phyloP scores from a whole-genome alignment of 2,888 invertebrate species.

The Xylota segnis region DNA sequence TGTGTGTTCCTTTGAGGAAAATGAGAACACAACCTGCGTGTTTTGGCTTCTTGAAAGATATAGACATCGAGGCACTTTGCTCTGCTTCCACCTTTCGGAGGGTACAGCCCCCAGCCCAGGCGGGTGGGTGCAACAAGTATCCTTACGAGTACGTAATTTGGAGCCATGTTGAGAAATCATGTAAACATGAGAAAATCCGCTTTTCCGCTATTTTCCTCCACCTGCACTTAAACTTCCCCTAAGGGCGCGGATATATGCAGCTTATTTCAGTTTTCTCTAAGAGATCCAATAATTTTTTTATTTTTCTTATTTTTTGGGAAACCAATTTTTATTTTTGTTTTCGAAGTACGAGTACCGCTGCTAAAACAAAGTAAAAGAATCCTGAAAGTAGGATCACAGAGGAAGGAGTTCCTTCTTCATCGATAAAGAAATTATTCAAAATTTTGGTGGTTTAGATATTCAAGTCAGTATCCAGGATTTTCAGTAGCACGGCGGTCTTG shows the following conservation, averaged over 20 bases:
- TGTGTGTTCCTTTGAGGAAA: not conserved
- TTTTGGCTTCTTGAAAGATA: slow-evolving; percentile 44
- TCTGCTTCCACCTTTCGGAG: slow-evolving; percentile 21
- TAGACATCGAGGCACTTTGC: slow-evolving; percentile 59
- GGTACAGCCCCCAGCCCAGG: not conserved
- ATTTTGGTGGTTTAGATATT: not conserved
- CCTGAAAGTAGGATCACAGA: slow-evolving; percentile 24
- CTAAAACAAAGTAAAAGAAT: slow-evolving; percentile 34
- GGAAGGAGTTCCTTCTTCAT: slow-evolving; percentile 1
- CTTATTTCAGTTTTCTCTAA: slow-evolving; percentile 48
- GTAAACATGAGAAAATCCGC: slow-evolving; percentile 75
- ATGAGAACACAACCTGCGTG: slow-evolving; percentile 53
- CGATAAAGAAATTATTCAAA: slow-evolving; percentile 16
- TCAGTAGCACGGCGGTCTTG: not conserved
- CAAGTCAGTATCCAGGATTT: not conserved
- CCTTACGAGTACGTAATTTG: slow-evolving; percentile 69
- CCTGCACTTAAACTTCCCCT: slow-evolving; percentile 43
- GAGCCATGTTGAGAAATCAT: slow-evolving; percentile 75
- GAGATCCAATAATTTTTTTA: slow-evolving; percentile 30
- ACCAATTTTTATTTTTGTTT: slow-evolving; percentile 2
- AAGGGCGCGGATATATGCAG: slow-evolving; percentile 37
- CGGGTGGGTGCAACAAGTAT: slow-evolving; percentile 71
- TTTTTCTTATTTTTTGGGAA: slow-evolving; percentile 9
- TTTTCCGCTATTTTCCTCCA: slow-evolving; percentile 60
- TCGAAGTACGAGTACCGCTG: not conserved